A percentile compares a stretch with the other conserved stretches of the same genome.
Conservation (phyloP, 1,140 invertebrate genomes). For the Dreissena polymorpha region DNA sequence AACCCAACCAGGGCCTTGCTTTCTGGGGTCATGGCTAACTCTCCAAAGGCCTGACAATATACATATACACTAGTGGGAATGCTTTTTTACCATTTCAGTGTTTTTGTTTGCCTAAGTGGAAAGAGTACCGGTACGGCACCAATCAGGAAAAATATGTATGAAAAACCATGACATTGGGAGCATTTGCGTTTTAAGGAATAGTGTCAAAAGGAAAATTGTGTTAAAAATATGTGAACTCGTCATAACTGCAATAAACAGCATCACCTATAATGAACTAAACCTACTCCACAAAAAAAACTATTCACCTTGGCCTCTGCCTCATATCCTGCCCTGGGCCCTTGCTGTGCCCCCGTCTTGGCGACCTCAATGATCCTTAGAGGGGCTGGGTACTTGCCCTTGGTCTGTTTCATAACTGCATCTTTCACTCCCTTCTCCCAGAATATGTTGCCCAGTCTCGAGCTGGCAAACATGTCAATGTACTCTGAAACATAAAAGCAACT, state of each 20-base stretch:
- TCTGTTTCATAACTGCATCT: constrained; percentile 94
- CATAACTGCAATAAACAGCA: too few species aligned
- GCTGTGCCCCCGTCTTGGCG: constrained; percentile 85
- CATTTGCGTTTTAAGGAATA: too few species aligned
- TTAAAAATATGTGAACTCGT: too few species aligned
- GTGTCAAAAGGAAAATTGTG: too few species aligned
- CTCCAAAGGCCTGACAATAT: constrained; percentile 86
- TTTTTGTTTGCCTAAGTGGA: too few species aligned
- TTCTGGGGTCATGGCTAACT: constrained; percentile 94
- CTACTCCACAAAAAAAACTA: too few species aligned
- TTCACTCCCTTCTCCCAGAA: constrained; percentile 95
- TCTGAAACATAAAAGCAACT: constrained; percentile 58
- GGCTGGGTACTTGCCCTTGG: constrained; percentile 97
- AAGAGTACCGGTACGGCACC: too few species aligned
- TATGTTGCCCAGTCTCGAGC: constrained; percentile 91
- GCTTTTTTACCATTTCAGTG: too few species aligned
- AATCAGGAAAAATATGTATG: too few species aligned
- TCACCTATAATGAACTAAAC: too few species aligned
- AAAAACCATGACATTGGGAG: too few species aligned
- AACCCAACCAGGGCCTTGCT: constrained; percentile 95
- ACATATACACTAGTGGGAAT: not conserved
- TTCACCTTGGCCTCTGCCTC: constrained; percentile 90
- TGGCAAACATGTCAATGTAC: constrained; percentile 85
- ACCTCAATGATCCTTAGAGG: constrained; percentile 93
- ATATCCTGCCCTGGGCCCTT: constrained; percentile 88